Evolutionary conservation across 1,140 invertebrate species (phyloP).

Genomic region (Pissodes strobi): DNA sequence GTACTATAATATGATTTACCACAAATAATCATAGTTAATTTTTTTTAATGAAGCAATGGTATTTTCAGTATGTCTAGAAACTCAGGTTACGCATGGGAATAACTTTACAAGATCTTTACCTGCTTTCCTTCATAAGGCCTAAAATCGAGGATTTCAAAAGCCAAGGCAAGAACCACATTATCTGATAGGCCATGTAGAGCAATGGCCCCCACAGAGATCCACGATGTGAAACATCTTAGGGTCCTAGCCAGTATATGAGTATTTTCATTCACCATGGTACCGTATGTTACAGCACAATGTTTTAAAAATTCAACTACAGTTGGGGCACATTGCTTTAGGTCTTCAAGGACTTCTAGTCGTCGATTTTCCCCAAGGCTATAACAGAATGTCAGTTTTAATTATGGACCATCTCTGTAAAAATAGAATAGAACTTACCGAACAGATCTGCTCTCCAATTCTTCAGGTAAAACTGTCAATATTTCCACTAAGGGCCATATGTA

Average conservation of each 20-base stretch:
- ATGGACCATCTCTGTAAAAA: too few species aligned
- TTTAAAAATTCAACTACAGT: constrained; percentile 77
- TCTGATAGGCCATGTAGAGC: constrained; percentile 65
- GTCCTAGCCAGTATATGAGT: constrained; percentile 64
- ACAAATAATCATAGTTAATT: too few species aligned
- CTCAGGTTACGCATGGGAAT: too few species aligned
- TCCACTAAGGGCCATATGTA: constrained; percentile 81
- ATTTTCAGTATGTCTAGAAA: too few species aligned
- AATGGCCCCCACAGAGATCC: constrained; percentile 75
- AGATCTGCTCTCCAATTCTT: constrained; percentile 87
- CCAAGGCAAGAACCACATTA: constrained; percentile 69
- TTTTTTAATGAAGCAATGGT: too few species aligned
- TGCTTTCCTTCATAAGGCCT: constrained; percentile 48
- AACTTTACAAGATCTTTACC: too few species aligned
- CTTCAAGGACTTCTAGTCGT: constrained; percentile 77
- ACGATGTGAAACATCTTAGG: constrained; percentile 79
- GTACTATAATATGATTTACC: too few species aligned
- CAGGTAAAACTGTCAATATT: constrained; percentile 92
- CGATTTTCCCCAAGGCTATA: constrained; percentile 81
- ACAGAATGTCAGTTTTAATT: too few species aligned
- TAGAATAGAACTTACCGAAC: constrained; percentile 64
- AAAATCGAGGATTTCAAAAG: constrained; percentile 71
- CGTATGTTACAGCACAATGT: constrained; percentile 66
- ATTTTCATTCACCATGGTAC: constrained; percentile 60
- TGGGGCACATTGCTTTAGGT: constrained; percentile 71